These are phyloP conservation scores for Iselma pallidipennis DNA, from an alignment of 2,888 invertebrate species.

Conservation along the genomic window DNA sequence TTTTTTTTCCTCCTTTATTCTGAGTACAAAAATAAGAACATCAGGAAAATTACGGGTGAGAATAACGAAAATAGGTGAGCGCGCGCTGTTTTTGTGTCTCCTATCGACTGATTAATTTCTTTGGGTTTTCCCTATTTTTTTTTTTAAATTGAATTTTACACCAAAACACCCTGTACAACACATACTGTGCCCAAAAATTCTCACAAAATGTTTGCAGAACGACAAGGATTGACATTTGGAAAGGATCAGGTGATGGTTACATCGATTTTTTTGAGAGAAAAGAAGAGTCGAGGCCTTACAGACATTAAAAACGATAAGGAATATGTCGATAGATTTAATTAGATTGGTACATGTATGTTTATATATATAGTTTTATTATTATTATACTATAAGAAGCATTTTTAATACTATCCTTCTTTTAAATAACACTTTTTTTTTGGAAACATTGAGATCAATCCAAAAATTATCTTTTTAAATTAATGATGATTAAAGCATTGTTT, in stretches of 20 bases:
- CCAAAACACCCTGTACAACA: conserved; percentile 43
- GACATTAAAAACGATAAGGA: conserved; percentile 29
- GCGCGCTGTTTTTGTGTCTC: not conserved
- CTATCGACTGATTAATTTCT: no score
- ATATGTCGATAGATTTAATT: conserved; percentile 30
- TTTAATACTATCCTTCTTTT: conserved; percentile 20
- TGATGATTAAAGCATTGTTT: conserved; percentile 26
- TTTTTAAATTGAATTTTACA: no score
- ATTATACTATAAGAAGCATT: conserved; percentile 30
- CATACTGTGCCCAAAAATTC: conserved; percentile 35
- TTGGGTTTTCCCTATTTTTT: not conserved
- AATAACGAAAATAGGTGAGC: not conserved
- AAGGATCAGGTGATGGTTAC: not conserved
- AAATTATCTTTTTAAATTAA: no score
- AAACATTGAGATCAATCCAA: conserved; percentile 40
- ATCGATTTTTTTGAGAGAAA: not conserved
- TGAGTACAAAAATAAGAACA: no score
- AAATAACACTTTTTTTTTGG: conserved; percentile 33
- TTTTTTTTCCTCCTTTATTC: not conserved
- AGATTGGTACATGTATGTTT: conserved; percentile 38
- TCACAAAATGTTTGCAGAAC: no score
- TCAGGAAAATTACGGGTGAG: not conserved
- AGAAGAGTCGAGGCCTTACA: conserved; percentile 34
- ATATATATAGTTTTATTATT: conserved; percentile 19
- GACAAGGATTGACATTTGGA: no score